Percentiles rank a stretch among this genome's conserved stretches.
phyloP scores from a whole-genome alignment of 2,113 vertebrate genomes.

The Pollimyrus isidori region DNA sequence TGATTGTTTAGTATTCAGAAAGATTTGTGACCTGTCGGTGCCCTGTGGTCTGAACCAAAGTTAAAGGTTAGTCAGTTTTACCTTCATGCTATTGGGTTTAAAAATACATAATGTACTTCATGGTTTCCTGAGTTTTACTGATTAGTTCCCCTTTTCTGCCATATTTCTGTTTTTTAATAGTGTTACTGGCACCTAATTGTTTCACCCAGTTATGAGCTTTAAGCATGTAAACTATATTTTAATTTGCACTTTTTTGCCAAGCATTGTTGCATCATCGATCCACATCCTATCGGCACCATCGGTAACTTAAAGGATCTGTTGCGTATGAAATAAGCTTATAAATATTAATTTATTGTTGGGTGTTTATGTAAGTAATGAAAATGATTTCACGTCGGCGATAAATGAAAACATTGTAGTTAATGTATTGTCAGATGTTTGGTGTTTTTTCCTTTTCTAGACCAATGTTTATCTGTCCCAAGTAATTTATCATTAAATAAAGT shows the following conservation, averaged over 20 bases:
- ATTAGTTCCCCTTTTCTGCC: not conserved
- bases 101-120: conserved; percentile 45
- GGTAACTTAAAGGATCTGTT: not conserved
- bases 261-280: not conserved
- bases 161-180: not conserved
- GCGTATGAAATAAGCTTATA: conserved; percentile 9
- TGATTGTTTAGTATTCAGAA: not conserved
- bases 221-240: not conserved
- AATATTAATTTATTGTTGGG: not conserved
- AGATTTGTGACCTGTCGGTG: conserved; percentile 18
- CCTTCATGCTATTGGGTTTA: conserved; percentile 9
- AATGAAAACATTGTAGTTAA: not conserved
- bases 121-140: not conserved
- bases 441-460: not conserved
- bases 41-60: conserved; percentile 54
- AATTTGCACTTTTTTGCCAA: conserved; percentile 2
- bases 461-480: not conserved
- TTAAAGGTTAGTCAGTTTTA: conserved; percentile 28
- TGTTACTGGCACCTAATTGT: not conserved
- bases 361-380: not conserved
- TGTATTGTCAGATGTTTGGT: not conserved
- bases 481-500: conserved; percentile 3
- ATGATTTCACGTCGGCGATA: not conserved
- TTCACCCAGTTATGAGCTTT: not conserved
- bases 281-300: not conserved